These are phyloP conservation scores for Eumerus sabulonum DNA, from an alignment of 2,888 invertebrate genomes.

Conservation along the genomic window DNA sequence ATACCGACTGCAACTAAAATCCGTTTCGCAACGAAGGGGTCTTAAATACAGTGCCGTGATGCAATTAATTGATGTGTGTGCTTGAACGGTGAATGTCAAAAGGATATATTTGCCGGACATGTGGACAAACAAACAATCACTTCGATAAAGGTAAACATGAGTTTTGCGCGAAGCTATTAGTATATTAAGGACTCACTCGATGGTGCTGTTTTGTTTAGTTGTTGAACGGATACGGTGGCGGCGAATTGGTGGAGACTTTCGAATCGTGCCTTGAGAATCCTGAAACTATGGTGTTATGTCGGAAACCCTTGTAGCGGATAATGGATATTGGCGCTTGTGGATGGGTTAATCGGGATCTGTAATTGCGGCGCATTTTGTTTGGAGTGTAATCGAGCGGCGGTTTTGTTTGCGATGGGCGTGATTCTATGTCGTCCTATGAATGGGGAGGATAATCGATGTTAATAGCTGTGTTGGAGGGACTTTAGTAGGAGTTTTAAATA, in stretches of 20 bases:
- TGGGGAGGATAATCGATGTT: constrained; percentile 37
- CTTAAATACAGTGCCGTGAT: constrained; percentile 36
- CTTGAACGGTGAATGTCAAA: constrained; percentile 10
- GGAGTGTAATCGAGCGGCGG: constrained; percentile 47
- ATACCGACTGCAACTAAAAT: constrained; percentile 12
- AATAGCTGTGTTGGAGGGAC: constrained; percentile 14
- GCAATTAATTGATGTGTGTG: constrained; percentile 21
- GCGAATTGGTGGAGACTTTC: neutral
- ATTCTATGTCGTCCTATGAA: constrained; percentile 30
- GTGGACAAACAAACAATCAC: constrained; percentile 57
- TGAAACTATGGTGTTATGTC: constrained; percentile 24
- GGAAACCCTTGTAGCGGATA: constrained; percentile 20
- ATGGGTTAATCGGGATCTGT: constrained; percentile 56
- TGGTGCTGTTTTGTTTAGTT: neutral
- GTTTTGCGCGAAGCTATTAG: constrained; percentile 52
- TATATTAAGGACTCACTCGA: constrained; percentile 40
- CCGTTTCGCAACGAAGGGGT: neutral
- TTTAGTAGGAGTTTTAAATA: constrained; percentile 17
- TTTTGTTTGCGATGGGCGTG: constrained; percentile 47
- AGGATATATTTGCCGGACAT: constrained; percentile 24
- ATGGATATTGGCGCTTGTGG: constrained; percentile 27
- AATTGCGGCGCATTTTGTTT: constrained; percentile 51
- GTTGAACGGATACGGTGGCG: constrained; percentile 26
- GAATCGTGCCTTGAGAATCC: constrained; percentile 21
- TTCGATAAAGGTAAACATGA: constrained; percentile 40